Base-by-base conservation (phyloP, 2,797 vertebrate species). In the Balearica regulorum region DNA sequence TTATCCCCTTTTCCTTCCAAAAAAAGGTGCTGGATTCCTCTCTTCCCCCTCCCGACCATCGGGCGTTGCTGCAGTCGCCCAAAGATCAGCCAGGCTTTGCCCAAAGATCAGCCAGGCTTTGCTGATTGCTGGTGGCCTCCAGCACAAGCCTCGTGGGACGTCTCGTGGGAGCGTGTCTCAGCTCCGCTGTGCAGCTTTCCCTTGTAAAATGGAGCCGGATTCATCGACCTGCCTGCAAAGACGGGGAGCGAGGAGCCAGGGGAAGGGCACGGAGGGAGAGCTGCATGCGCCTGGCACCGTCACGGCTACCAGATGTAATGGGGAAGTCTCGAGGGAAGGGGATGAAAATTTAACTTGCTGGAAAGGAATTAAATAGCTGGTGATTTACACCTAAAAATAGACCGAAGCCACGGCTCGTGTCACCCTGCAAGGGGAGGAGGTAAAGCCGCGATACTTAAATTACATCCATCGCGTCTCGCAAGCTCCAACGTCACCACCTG, bases 321-420 rank as follows among this genome's bases (percentile, higher is more conserved):
- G 89, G 87, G 57, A n/a, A 57, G 24, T 60, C 93, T 96, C 76
- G 0, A 43, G 87, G 87, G 89, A 89, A 72, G 70, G 65, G 80
- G 33, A 65, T 66, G 86, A 51, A 93, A 81, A 93, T 72, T 51
- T 73, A 90, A 93, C 80, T 61, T 8, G 85, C 76, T 83, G 10
- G 20, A 53, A 90, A 94, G 93, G 76, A 96, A 94, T 95, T 91
- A 88, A 96, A 87, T 2, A 89, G 87, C 92, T 86, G 91, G 24
- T 78, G 95, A 70, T 91, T 88, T 85, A 68, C 69, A 68, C 65
- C 91, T 92, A 93, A 94, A 94, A 89, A 91, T 71, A 96, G 89
- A 94, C 83, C 1, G 2, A 71, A 68, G 94, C 72, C 87, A 51
- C 0, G 0, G 79, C 87, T 83, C 1, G 1, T 55, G 66, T 72